Evolutionary conservation across 2,888 invertebrate genomes (phyloP).

Genomic region (Caenorhabditis doughertyi): DNA sequence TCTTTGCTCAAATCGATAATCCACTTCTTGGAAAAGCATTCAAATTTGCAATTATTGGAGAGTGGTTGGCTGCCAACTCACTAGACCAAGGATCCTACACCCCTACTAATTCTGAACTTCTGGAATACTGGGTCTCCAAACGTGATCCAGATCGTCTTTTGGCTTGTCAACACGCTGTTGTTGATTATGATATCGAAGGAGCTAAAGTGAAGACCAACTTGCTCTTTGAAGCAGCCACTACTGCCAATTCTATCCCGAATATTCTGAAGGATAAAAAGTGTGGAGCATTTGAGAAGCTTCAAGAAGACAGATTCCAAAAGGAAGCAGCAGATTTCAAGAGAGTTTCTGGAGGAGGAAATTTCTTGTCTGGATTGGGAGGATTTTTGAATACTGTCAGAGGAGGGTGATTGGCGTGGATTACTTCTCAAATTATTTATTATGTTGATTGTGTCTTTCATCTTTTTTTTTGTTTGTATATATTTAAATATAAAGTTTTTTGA

Average conservation of each 20-base stretch:
- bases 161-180: conserved; percentile 81
- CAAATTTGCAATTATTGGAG: conserved; percentile 82
- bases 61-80: conserved; percentile 82
- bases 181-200: conserved; percentile 82
- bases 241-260: conserved; percentile 81
- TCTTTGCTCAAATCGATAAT: conserved; percentile 82
- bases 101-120: conserved; percentile 81
- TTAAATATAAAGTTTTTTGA: conserved; percentile 43
- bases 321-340: conserved; percentile 80
- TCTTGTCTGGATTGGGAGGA: conserved; percentile 70
- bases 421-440: conserved; percentile 13
- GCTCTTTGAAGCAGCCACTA: conserved; percentile 82
- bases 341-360: conserved; percentile 73
- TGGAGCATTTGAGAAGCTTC: conserved; percentile 80
- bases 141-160: conserved; percentile 81
- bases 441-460: conserved; percentile 2
- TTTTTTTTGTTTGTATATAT: conserved; percentile 28
- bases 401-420: neutral
- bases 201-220: conserved; percentile 82
- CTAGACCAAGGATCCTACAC: conserved; percentile 82
- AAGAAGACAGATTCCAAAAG: conserved; percentile 81
- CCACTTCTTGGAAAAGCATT: conserved; percentile 81
- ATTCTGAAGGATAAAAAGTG: conserved; percentile 83
- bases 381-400: conserved; percentile 71
- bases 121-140: conserved; percentile 82